A percentile compares a stretch with the other conserved stretches of the same genome.
Evolutionary conservation across 2,113 vertebrate species (phyloP).

Genomic region (Larimichthys polyactis): DNA sequence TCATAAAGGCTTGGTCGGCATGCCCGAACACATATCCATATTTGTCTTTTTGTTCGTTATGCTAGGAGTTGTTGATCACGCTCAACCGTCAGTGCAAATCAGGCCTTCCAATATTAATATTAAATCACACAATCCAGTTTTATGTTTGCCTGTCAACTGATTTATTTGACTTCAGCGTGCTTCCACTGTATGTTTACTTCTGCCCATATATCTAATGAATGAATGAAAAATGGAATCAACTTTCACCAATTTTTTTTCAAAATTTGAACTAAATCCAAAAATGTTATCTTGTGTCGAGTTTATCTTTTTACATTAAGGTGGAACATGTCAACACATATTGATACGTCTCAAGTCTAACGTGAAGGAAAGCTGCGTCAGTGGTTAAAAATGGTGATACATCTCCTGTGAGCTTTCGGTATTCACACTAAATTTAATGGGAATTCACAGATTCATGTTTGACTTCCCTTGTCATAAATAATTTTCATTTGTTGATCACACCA

Average conservation of each 20-base stretch:
- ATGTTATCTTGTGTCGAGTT: not conserved
- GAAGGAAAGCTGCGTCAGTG: not conserved
- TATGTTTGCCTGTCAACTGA: not conserved
- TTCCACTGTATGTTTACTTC: not conserved
- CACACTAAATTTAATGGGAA: not conserved
- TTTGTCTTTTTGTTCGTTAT: not conserved
- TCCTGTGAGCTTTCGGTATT: not conserved
- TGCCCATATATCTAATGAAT: not conserved
- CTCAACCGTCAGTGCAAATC: not conserved
- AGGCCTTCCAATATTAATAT: not conserved
- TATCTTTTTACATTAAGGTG: not conserved
- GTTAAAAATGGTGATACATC: not conserved
- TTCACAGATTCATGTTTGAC: not conserved
- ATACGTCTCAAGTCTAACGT: not conserved
- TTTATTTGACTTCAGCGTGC: not conserved
- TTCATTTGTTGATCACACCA: not conserved
- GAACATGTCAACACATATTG: not conserved
- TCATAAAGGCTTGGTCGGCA: constrained; percentile 14
- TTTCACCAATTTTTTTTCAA: not conserved
- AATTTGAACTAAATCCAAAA: not conserved
- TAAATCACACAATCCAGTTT: not conserved
- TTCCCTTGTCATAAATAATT: not conserved
- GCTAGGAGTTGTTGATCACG: not conserved
- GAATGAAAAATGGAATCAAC: not conserved
- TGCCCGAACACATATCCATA: constrained; percentile 30